phyloP scores from a whole-genome alignment of 2,888 invertebrate genomes.

The Anticlea derivata region DNA sequence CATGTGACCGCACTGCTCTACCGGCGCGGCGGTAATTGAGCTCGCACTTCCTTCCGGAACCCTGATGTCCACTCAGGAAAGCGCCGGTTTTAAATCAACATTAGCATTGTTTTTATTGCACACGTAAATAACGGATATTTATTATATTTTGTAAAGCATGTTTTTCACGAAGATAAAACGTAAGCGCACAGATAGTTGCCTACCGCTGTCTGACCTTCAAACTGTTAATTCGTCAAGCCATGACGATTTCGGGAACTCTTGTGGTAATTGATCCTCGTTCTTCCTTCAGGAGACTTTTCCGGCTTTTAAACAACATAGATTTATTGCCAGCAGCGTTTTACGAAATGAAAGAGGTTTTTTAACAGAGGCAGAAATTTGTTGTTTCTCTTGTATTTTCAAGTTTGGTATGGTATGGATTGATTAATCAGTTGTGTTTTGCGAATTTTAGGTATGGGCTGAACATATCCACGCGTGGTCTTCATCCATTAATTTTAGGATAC shows the following conservation, averaged over 20 bases:
- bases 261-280: slow-evolving; percentile 1
- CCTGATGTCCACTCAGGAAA: slow-evolving; percentile 49
- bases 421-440: too few species aligned
- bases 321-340: too few species aligned
- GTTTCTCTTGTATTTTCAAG: too few species aligned
- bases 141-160: not conserved
- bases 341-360: too few species aligned
- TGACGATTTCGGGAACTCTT: slow-evolving; percentile 3
- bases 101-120: slow-evolving; percentile 35
- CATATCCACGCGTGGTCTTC: too few species aligned
- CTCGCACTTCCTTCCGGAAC: slow-evolving; percentile 74
- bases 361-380: too few species aligned
- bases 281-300: slow-evolving; percentile 1
- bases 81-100: slow-evolving; percentile 45
- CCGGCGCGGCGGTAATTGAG: slow-evolving; percentile 63
- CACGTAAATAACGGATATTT: slow-evolving; percentile 1
- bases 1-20: slow-evolving; percentile 61
- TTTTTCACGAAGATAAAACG: not conserved
- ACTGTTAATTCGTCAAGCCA: slow-evolving; percentile 8
- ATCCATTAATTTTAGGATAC: too few species aligned
- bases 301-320: too few species aligned
- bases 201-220: slow-evolving; percentile 6
- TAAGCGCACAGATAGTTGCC: not conserved
- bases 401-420: too few species aligned
- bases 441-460: too few species aligned